phyloP scores from a whole-genome alignment of 2,797 vertebrate genomes.

The Esox lucius region DNA sequence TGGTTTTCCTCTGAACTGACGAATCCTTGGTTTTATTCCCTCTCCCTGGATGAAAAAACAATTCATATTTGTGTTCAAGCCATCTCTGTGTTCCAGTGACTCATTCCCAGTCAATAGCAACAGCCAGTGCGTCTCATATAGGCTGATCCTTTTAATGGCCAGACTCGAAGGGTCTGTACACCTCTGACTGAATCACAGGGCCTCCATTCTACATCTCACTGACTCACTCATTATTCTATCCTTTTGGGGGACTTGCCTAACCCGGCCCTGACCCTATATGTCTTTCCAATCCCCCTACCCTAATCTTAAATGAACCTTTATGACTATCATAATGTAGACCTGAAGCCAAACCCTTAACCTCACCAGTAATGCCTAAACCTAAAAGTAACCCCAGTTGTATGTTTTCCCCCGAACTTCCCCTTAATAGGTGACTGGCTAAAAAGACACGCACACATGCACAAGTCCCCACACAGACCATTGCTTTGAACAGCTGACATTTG shows the following conservation, averaged over 20 bases:
- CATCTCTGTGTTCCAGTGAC: neutral
- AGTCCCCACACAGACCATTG: neutral
- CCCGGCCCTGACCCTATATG: no score
- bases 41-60: neutral
- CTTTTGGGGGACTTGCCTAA: no score
- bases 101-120: neutral
- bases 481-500: neutral
- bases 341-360: no score
- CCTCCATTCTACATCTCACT: neutral
- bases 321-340: no score
- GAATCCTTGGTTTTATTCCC: neutral
- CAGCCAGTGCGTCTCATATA: neutral
- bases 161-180: neutral
- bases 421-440: no score
- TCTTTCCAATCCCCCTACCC: no score
- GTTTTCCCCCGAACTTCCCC: no score
- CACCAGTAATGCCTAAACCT: no score
- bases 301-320: no score
- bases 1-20: neutral
- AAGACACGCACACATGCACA: neutral
- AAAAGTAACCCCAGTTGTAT: neutral
- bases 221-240: no score
- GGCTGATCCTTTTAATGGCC: neutral
- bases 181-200: neutral
- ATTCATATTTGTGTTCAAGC: neutral